Percentiles rank a stretch among this genome's conserved stretches.
Conservation (phyloP, 2,888 invertebrate species). For the Ditula angustiorana region DNA sequence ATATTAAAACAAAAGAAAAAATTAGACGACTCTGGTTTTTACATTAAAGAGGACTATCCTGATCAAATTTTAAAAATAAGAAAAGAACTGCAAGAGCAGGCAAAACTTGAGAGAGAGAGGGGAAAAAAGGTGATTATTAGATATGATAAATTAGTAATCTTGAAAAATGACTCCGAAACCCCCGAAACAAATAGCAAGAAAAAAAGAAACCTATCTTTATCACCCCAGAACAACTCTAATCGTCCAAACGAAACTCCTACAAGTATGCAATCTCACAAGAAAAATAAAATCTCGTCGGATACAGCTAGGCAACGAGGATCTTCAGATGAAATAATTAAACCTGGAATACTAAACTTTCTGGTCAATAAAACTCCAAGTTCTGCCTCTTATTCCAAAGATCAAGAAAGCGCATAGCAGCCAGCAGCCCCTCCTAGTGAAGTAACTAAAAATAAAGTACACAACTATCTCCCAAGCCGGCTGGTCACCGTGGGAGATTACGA, state of each 20-base stretch:
- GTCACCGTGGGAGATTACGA: constrained; percentile 11
- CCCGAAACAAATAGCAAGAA: background rate
- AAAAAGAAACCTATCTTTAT: background rate
- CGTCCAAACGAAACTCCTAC: background rate
- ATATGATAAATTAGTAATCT: no score
- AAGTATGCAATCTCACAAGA: background rate
- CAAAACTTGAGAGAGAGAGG: no score
- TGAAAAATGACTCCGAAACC: constrained; percentile 7
- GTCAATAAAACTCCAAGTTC: background rate
- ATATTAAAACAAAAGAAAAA: constrained; percentile 13
- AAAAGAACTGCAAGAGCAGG: constrained; percentile 26
- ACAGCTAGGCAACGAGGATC: background rate
- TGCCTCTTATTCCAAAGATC: background rate
- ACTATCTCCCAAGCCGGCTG: constrained; percentile 11
- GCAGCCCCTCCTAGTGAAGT: background rate
- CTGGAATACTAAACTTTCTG: background rate
- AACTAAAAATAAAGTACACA: background rate
- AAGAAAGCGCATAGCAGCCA: background rate
- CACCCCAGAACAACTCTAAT: background rate
- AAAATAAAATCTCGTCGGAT: background rate
- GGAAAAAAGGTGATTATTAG: no score
- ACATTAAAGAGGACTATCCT: constrained; percentile 39
- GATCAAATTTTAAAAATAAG: constrained; percentile 35
- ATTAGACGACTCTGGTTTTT: constrained; percentile 2
- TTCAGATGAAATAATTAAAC: background rate